Evolutionary conservation across 64 coral and sea anemone genomes (phyloP).

Genomic region (Actinia equina): DNA sequence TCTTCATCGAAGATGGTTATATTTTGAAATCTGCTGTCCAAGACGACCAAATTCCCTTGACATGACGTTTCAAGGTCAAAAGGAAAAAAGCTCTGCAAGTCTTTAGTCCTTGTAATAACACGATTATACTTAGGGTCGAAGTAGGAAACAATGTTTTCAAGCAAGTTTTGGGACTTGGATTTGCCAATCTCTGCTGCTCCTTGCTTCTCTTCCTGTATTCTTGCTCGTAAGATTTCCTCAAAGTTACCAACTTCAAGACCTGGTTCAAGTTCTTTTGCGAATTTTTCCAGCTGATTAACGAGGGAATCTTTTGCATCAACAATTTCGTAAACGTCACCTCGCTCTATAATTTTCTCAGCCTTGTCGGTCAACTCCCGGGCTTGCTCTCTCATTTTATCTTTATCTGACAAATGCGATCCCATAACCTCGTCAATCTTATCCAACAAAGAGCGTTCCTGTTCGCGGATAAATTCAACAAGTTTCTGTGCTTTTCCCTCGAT

Average conservation of each 20-base stretch:
- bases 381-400: neutral
- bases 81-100: neutral
- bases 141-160: neutral
- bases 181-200: neutral
- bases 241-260: neutral
- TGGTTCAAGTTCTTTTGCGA: neutral
- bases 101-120: neutral
- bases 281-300: neutral
- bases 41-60: neutral
- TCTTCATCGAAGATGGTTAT: conserved; percentile 5
- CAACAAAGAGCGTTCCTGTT: neutral
- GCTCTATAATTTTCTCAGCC: neutral
- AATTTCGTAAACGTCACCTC: conserved; percentile 8
- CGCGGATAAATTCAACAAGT: conserved; percentile 1
- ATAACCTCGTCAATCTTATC: conserved; percentile 5
- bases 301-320: conserved; percentile 6
- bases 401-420: neutral
- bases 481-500: neutral
- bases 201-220: neutral
- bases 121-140: conserved; percentile 1
- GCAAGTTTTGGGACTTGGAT: neutral
- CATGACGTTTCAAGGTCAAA: neutral
- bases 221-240: neutral
- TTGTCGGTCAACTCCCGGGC: neutral
- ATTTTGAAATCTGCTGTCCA: conserved; percentile 10